Conservation (phyloP, 2,888 invertebrate species). For the Lamproptera curius region DNA sequence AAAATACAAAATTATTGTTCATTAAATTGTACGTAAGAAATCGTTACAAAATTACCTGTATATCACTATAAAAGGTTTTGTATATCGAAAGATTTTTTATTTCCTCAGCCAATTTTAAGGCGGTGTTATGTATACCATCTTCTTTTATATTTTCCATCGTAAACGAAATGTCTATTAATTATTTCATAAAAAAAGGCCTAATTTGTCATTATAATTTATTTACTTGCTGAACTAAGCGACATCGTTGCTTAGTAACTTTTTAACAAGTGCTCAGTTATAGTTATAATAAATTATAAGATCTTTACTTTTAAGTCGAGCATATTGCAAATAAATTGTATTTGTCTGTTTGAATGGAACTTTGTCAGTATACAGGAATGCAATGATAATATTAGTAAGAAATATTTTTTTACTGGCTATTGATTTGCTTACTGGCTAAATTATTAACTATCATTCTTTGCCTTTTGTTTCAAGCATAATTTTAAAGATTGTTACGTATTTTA, state of each 20-base stretch:
- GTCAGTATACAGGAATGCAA: too few relatives aligned
- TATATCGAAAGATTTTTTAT: constrained; percentile 87
- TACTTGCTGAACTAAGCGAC: not conserved
- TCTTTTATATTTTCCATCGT: constrained; percentile 76
- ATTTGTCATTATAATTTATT: constrained; percentile 4
- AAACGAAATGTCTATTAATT: constrained; percentile 21
- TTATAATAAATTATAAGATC: too few relatives aligned
- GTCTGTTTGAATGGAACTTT: too few relatives aligned
- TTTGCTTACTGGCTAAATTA: too few relatives aligned
- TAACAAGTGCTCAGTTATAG: not conserved
- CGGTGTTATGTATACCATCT: constrained; percentile 84
- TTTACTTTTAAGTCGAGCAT: too few relatives aligned
- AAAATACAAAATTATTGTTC: not conserved
- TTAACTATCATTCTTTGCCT: too few relatives aligned
- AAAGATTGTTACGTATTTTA: too few relatives aligned
- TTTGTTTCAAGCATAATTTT: too few relatives aligned
- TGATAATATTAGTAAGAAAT: too few relatives aligned
- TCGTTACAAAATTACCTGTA: constrained; percentile 79
- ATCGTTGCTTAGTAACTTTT: constrained; percentile 16
- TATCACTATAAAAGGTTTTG: constrained; percentile 85
- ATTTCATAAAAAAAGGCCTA: constrained; percentile 3
- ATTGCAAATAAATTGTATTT: too few relatives aligned
- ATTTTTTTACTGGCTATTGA: too few relatives aligned
- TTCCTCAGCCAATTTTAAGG: constrained; percentile 88
- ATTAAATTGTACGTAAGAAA: too few relatives aligned